Base-by-base conservation (phyloP, 92 coral and sea anemone genomes). In the Plumapathes pennacea region DNA sequence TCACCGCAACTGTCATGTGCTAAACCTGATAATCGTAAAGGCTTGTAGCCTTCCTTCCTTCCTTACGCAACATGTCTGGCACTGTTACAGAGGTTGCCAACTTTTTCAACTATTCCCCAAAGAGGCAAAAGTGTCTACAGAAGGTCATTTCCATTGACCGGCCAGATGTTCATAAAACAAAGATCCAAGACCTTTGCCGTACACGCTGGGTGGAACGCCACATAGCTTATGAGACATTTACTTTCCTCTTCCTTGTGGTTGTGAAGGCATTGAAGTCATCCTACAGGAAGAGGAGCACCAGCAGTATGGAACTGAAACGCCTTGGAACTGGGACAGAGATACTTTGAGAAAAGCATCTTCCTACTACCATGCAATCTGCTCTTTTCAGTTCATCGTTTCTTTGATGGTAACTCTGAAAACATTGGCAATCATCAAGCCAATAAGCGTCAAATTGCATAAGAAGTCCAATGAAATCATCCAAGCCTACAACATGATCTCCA, bases 251-350 rank as follows among this genome's bases (percentile, higher is more conserved):
- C 28, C 52, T 54, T 10, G 53, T 42, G 21, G 36, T 72, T 38
- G 80, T 73, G 8, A 73, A 72, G 54, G 32, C 4, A 46, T 73
- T 26, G 57, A 61, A n/a, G 81, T 62, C 22, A 62, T 73, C 55
- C 63, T 73, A 52, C 42, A 63, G 20, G 60, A 73, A 46, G 48
- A 73, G 45, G 46, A 62, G 50, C 72, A 63, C 31, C 32, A 29
- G 57, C 50, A 57, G 18, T 37, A 48, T 38, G 54, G 53, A 46
- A 42, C 45, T 20, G 46, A 57, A 54, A 57, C 54, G 7, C 64
- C 71, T 32, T 72, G 80, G 80, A 72, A 60, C 63, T 72, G 80
- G 71, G 80, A 72, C 70, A 62, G 71, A 72, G 80, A 72, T 23
- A 61, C 64, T 30, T 41, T 73, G 22, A 46, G 46, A 30, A 52